These are phyloP conservation scores for Galaxea fascicularis DNA, from an alignment of 92 coral and sea anemone genomes.

Conservation along the genomic window DNA sequence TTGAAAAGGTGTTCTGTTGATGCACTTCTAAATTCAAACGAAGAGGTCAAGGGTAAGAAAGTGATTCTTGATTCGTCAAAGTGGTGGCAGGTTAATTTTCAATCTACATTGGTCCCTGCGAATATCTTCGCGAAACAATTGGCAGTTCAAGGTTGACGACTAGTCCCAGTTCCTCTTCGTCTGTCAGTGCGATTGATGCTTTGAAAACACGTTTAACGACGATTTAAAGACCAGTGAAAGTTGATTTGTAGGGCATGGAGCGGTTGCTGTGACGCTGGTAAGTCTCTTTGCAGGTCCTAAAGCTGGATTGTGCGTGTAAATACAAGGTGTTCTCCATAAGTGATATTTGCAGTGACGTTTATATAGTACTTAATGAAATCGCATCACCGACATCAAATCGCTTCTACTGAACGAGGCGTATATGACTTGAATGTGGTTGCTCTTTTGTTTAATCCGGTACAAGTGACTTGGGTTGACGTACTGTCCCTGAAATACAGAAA, in stretches of 20 bases:
- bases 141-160: no score
- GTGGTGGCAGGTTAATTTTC: no score
- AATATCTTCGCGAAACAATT: no score
- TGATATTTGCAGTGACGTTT: neutral
- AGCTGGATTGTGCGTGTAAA: neutral
- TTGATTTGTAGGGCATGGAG: neutral
- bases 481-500: slow-evolving; percentile 8
- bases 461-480: neutral
- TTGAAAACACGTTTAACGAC: neutral
- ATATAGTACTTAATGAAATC: neutral
- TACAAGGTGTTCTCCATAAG: neutral
- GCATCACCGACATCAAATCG: neutral
- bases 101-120: no score
- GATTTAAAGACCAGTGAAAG: neutral
- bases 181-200: no score
- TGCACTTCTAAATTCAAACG: no score
- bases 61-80: no score
- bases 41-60: no score
- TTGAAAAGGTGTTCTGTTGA: no score
- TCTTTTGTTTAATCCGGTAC: neutral
- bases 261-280: neutral
- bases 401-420: neutral
- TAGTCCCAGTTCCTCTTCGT: no score
- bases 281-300: neutral
- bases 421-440: neutral